Conservation (phyloP, 1,140 invertebrate genomes). For the Pomacea maculata region DNA sequence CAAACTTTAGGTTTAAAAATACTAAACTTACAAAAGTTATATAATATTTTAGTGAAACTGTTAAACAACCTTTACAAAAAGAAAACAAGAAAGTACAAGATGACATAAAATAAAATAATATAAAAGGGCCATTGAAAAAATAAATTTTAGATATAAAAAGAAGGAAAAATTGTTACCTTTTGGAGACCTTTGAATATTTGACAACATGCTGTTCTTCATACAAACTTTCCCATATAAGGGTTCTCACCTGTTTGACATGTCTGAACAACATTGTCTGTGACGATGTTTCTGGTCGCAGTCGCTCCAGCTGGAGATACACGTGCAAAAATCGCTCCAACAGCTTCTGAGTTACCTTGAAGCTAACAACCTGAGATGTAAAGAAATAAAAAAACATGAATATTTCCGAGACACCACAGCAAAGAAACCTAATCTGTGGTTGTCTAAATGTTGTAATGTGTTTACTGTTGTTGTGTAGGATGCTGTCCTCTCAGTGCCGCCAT, state of each 20-base stretch:
- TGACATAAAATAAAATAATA: no score
- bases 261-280: conserved; percentile 11
- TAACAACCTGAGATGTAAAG: conserved; percentile 7
- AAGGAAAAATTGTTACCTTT: neutral
- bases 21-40: no score
- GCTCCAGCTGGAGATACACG: conserved; percentile 13
- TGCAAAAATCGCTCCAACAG: conserved; percentile 16
- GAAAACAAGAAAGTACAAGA: no score
- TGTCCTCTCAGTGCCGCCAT: no score
- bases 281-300: conserved; percentile 1
- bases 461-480: no score
- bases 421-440: no score
- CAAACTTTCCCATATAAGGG: neutral
- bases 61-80: no score
- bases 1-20: no score
- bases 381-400: neutral
- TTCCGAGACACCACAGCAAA: no score
- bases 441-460: no score
- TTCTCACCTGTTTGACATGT: conserved; percentile 14
- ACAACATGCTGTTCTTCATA: neutral
- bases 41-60: no score
- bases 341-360: conserved; percentile 7
- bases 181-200: neutral
- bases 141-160: neutral
- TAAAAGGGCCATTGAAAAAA: no score